A percentile compares a stretch with the other conserved stretches of the same genome.
These are phyloP conservation scores for Nylanderia fulva DNA, from an alignment of 1,140 invertebrate species.

Conservation along the genomic window DNA sequence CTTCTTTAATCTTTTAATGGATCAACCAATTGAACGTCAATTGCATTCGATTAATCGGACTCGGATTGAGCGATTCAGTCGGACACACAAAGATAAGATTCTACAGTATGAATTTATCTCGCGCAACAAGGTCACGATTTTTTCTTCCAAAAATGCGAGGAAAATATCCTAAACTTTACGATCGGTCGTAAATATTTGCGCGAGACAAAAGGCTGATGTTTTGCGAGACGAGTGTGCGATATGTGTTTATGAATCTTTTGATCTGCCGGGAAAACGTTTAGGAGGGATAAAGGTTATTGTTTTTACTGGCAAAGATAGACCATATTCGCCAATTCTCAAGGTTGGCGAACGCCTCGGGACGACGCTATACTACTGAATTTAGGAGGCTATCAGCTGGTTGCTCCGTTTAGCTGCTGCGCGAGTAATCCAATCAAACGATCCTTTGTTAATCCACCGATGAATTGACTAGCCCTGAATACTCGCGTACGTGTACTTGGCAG, in stretches of 20 bases:
- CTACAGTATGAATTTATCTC: neutral
- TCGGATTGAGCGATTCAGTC: neutral
- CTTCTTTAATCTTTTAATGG: slow-evolving; percentile 29
- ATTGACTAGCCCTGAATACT: neutral
- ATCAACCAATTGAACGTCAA: slow-evolving; percentile 5
- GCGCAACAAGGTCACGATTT: neutral
- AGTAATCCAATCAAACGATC: slow-evolving; percentile 14
- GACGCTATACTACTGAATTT: slow-evolving; percentile 6
- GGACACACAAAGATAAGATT: neutral
- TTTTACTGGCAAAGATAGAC: neutral
- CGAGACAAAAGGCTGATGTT: slow-evolving; percentile 27
- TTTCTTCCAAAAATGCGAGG: neutral
- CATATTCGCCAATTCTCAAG: neutral
- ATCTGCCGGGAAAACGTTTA: neutral
- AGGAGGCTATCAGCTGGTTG: slow-evolving; percentile 24
- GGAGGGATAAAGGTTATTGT: slow-evolving; percentile 25
- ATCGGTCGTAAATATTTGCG: neutral
- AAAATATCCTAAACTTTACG: slow-evolving; percentile 24
- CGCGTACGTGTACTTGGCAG: neutral
- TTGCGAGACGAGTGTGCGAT: neutral
- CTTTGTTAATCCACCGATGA: slow-evolving; percentile 41
- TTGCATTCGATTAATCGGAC: slow-evolving; percentile 21
- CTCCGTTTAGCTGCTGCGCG: neutral
- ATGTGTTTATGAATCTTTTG: slow-evolving; percentile 17
- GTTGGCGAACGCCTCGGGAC: slow-evolving; percentile 24